Conservation (phyloP, 2,888 invertebrate species). For the Muschampia plurimacula region DNA sequence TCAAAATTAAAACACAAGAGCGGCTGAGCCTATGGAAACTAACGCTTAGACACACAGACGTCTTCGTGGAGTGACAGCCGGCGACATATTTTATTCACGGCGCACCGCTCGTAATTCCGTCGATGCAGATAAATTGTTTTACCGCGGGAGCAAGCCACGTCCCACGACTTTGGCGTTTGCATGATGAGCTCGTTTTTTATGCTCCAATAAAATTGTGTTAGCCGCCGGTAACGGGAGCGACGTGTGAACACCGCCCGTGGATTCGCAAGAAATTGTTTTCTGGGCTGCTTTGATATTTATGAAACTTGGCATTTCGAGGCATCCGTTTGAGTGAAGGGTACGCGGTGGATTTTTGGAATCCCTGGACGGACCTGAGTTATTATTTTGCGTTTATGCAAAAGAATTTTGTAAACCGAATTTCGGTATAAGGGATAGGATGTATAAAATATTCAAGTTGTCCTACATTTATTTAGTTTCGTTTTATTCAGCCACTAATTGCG, state of each 20-base stretch:
- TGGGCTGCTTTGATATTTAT: constrained; percentile 82
- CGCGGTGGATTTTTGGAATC: constrained; percentile 61
- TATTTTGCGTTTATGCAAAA: constrained; percentile 39
- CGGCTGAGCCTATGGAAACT: constrained; percentile 6
- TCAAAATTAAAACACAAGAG: not conserved
- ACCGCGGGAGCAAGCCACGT: constrained; percentile 79
- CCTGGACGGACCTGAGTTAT: constrained; percentile 54
- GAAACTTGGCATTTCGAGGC: constrained; percentile 73
- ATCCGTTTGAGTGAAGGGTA: constrained; percentile 74
- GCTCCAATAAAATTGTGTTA: constrained; percentile 85
- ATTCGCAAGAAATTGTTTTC: constrained; percentile 80
- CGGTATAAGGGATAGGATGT: constrained; percentile 15
- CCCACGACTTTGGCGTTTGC: constrained; percentile 82
- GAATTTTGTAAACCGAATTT: constrained; percentile 31
- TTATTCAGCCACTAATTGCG: not conserved
- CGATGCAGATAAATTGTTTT: constrained; percentile 86
- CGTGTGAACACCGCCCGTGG: constrained; percentile 72
- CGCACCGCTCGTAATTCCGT: constrained; percentile 82
- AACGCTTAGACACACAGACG: constrained; percentile 56
- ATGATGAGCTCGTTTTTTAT: constrained; percentile 85
- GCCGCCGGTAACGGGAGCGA: constrained; percentile 68
- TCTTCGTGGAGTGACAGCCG: constrained; percentile 79
- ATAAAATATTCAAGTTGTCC: constrained; percentile 15
- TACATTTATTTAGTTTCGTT: constrained; percentile 3
- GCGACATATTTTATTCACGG: constrained; percentile 85